Evolutionary conservation across 1,140 invertebrate species (phyloP).

Genomic region (Sycobia sp.): DNA sequence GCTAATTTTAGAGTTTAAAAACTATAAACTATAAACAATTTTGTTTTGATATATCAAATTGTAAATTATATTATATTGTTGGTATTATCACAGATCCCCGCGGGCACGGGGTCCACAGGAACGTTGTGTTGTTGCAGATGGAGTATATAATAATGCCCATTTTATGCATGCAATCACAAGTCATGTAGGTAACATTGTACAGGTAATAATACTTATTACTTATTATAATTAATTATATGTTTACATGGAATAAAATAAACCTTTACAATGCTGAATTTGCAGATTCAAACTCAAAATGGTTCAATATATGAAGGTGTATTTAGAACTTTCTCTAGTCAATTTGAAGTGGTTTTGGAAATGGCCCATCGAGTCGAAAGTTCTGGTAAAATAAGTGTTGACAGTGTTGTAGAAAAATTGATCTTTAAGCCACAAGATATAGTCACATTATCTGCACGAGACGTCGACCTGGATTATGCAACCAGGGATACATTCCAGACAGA

Average conservation of each 20-base stretch:
- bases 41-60: too few species aligned
- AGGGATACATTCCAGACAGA: constrained; percentile 86
- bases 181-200: constrained; percentile 80
- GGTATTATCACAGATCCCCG: constrained; percentile 63
- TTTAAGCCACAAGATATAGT: constrained; percentile 84
- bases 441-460: constrained; percentile 76
- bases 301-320: constrained; percentile 85
- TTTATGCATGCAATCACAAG: constrained; percentile 86
- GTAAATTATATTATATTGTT: not conserved
- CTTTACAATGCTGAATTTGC: constrained; percentile 34
- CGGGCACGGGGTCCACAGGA: constrained; percentile 62
- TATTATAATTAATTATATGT: constrained; percentile 8
- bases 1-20: too few species aligned
- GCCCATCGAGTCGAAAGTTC: constrained; percentile 79
- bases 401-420: constrained; percentile 81
- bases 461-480: constrained; percentile 86
- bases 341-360: constrained; percentile 83
- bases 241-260: too few species aligned
- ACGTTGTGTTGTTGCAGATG: constrained; percentile 71
- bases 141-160: constrained; percentile 83
- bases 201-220: constrained; percentile 57
- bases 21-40: too few species aligned
- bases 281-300: constrained; percentile 79
- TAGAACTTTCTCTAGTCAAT: constrained; percentile 81
- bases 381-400: constrained; percentile 69